Evolutionary conservation across 2,888 invertebrate genomes (phyloP), one percentile per base, ranked within the genome.

Genomic region (Amphipyra berbera): DNA sequence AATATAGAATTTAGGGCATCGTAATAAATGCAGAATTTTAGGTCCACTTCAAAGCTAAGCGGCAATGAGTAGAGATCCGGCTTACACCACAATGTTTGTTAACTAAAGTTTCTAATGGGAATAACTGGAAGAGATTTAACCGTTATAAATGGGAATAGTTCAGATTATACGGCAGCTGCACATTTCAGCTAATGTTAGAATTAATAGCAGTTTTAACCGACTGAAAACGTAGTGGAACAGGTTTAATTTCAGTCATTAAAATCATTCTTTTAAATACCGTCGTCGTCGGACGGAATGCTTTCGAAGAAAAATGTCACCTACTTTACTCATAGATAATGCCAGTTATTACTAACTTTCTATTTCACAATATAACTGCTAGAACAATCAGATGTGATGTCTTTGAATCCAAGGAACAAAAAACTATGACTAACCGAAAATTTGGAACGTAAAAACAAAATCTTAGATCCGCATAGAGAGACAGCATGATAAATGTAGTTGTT

Each of bases 321-420:
- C 73, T 69, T 69, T 42, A 49, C 55, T 67, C 59, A 66, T 65
- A 57, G 66, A 68, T 74, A 68, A 77, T 73, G 52, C 56, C 54
- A 69, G 78, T 73, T 79, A 77, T 76, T 79, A 74, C 60, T 54
- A 73, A 68, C 78, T 78, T 79, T 82, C 83, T 81, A 81, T 83
- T 81, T 82, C 68, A 68, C 50, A 63, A 61, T 70, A 73, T 73
- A 63, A 77, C 60, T 58, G 48, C 38, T 67, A 64, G 57, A 68
- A 68, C 62, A 63, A 61, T 67, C 58, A 59, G 46, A 57, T 61
- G 47, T 55, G 41, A 42, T 33, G n/a, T 70, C 60, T 62, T 74
- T 67, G 21, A 50, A 54, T 30, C 44, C 12, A 59, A 45, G 15
- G 35, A 42, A 38, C 49, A 50, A 58, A 56, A 73, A 69, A 61